Evolutionary conservation across 2,797 vertebrate genomes (phyloP).

Genomic region (Melanitta fusca): DNA sequence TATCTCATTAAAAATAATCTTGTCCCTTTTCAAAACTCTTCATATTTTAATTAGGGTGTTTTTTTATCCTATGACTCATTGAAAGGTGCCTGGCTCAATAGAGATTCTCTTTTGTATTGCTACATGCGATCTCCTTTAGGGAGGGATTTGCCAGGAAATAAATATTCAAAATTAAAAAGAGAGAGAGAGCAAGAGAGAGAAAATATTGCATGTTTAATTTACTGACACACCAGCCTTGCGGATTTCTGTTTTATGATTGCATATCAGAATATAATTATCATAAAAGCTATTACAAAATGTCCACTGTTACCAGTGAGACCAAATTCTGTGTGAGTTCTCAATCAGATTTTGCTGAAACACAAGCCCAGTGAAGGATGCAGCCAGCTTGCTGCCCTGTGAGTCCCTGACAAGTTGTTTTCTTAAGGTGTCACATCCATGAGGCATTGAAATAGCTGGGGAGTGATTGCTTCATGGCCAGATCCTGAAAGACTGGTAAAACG

Average conservation of each 20-base stretch:
- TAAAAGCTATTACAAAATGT: neutral
- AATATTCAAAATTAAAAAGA: neutral
- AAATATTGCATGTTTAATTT: neutral
- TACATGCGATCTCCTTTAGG: neutral
- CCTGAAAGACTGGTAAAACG: neutral
- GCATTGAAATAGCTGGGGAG: neutral
- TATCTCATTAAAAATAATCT: neutral
- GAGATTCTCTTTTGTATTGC: neutral
- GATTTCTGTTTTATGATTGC: neutral
- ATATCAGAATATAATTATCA: neutral
- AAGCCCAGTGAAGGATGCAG: neutral
- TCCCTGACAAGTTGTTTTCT: neutral
- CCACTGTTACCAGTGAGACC: neutral
- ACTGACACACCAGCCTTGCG: neutral
- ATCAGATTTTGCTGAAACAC: neutral
- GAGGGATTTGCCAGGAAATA: neutral
- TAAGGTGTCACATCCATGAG: neutral
- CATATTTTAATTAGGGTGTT: neutral
- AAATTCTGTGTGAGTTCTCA: neutral
- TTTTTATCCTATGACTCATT: neutral
- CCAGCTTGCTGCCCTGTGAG: neutral
- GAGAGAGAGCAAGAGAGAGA: neutral
- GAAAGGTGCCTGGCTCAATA: neutral
- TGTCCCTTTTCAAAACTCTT: neutral
- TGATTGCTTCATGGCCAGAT: neutral